Conservation (phyloP, 2,888 invertebrate genomes). For the Aporophyla lueneburgensis region DNA sequence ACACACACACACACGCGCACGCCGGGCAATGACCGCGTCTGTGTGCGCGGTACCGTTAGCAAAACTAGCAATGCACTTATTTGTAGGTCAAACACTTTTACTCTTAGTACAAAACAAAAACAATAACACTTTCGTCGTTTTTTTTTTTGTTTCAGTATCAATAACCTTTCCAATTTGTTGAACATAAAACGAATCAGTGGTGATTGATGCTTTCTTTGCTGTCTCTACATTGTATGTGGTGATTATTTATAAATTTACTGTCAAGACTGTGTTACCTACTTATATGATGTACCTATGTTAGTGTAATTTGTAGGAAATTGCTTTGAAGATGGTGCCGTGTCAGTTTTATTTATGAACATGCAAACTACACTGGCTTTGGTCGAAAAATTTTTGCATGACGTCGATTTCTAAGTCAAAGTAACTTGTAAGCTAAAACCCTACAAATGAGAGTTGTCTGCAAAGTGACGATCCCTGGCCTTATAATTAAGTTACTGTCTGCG, state of each 20-base stretch:
- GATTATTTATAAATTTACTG: constrained; percentile 49
- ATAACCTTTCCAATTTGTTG: constrained; percentile 56
- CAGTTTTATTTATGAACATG: background rate
- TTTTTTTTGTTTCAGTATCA: constrained; percentile 44
- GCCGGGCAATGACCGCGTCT: constrained; percentile 71
- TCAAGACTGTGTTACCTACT: constrained; percentile 54
- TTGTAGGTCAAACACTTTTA: constrained; percentile 77
- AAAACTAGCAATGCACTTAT: constrained; percentile 69
- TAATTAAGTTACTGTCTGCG: constrained; percentile 26
- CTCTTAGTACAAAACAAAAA: constrained; percentile 65
- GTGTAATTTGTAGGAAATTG: constrained; percentile 51
- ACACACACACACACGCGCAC: constrained; percentile 65
- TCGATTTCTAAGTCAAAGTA: background rate
- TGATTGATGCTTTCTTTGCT: constrained; percentile 55
- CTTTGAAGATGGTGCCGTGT: constrained; percentile 24
- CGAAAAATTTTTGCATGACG: background rate
- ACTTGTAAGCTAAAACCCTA: background rate
- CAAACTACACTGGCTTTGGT: background rate
- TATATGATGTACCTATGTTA: constrained; percentile 28
- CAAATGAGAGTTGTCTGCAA: background rate
- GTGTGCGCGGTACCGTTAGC: constrained; percentile 87
- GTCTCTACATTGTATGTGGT: constrained; percentile 40
- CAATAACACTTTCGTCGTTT: constrained; percentile 56
- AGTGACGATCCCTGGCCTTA: constrained; percentile 29
- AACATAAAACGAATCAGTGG: constrained; percentile 29